phyloP scores from a whole-genome alignment of 2,797 vertebrate genomes.

The Rhinoraja longicauda region DNA sequence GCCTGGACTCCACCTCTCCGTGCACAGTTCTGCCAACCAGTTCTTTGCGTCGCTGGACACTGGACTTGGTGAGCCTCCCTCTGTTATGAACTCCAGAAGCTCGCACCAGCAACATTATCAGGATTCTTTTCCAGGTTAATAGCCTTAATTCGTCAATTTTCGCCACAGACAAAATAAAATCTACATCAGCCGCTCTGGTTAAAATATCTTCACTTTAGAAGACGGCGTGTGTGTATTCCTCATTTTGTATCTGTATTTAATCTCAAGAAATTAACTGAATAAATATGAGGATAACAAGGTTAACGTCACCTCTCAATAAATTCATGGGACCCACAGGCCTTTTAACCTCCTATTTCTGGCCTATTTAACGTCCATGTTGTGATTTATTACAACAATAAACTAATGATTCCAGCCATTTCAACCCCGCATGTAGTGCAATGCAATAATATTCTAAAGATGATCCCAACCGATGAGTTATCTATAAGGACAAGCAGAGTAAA shows the following conservation, averaged over 20 bases:
- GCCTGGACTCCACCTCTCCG: slow-evolving; percentile 75
- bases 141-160: slow-evolving; percentile 33
- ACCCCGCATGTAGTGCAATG: not conserved
- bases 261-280: not conserved
- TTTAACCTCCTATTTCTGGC: not conserved
- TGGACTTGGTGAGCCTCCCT: slow-evolving; percentile 79
- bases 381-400: not conserved
- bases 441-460: not conserved
- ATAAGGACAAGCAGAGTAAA: too few species aligned
- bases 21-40: slow-evolving; percentile 79
- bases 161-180: not conserved
- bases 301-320: not conserved
- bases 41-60: slow-evolving; percentile 94
- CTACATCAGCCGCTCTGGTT: not conserved
- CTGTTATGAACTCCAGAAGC: slow-evolving; percentile 81
- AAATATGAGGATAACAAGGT: too few species aligned
- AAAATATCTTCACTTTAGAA: not conserved
- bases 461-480: not conserved
- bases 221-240: not conserved
- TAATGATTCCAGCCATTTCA: not conserved
- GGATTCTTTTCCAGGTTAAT: slow-evolving; percentile 93
- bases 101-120: slow-evolving; percentile 95
- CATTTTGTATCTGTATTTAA: not conserved
- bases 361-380: not conserved
- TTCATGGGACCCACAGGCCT: not conserved